Evolutionary conservation across 2,797 vertebrate species (phyloP).

Genomic region (Leucoraja ocellata): DNA sequence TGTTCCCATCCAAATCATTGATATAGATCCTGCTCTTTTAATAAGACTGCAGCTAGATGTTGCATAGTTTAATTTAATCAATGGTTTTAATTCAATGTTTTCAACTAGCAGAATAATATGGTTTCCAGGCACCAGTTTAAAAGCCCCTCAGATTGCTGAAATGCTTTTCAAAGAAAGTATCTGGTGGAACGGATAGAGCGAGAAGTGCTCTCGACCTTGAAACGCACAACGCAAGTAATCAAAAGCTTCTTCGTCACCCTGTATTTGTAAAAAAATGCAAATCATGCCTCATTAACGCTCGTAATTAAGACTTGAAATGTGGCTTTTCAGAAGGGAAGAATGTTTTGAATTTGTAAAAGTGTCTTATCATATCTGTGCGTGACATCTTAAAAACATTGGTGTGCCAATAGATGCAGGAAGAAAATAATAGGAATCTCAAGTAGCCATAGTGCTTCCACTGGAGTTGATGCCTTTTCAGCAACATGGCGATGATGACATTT

Average conservation of each 20-base stretch:
- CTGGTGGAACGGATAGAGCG: slow-evolving; percentile 3
- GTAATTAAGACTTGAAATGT: slow-evolving; percentile 27
- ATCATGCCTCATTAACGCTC: slow-evolving; percentile 1
- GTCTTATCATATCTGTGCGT: not conserved
- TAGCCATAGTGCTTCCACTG: not conserved
- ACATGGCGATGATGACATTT: not conserved
- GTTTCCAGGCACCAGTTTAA: not conserved
- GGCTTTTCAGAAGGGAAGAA: not conserved
- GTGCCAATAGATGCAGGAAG: not conserved
- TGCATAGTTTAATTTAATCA: slow-evolving; percentile 4
- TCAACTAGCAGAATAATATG: slow-evolving; percentile 23
- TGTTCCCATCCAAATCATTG: too few relatives aligned
- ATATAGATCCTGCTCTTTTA: not conserved
- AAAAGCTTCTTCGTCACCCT: not conserved
- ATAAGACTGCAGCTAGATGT: not conserved
- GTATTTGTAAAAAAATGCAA: slow-evolving; percentile 3
- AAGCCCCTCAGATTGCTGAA: not conserved
- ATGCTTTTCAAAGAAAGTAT: slow-evolving; percentile 22
- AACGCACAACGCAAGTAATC: not conserved
- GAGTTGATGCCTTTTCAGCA: not conserved
- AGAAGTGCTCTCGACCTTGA: slow-evolving; percentile 27
- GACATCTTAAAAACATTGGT: not conserved
- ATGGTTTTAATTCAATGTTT: slow-evolving; percentile 31
- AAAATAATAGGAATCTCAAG: not conserved
- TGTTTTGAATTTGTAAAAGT: not conserved